Conservation (phyloP, 2,113 vertebrate species). For the Peromyscus leucopus region DNA sequence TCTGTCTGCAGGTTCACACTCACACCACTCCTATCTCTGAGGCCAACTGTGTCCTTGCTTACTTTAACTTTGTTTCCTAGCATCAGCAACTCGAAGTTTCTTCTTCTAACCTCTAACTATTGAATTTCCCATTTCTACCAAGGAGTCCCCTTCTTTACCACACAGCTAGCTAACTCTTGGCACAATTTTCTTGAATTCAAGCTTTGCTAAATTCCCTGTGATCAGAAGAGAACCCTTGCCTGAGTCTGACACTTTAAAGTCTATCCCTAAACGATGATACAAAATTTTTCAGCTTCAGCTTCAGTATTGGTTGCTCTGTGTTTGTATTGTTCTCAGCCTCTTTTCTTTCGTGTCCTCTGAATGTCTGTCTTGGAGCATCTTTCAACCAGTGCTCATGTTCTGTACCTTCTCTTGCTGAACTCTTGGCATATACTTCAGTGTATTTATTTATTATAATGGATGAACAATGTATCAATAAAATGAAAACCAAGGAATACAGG, state of each 20-base stretch:
- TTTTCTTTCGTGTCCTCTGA: conserved; percentile 19
- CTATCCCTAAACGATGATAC: not conserved
- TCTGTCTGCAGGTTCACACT: not conserved
- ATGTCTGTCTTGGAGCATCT: not conserved
- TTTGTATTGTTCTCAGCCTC: not conserved
- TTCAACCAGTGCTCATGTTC: accelerated
- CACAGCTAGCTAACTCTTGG: not conserved
- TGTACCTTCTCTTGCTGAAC: not conserved
- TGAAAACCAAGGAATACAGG: conserved; percentile 9
- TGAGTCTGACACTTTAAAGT: not conserved
- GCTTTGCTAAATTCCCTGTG: not conserved
- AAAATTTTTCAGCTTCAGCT: not conserved
- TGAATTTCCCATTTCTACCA: not conserved
- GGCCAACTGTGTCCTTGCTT: not conserved
- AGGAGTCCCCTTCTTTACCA: not conserved
- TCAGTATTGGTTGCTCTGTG: not conserved
- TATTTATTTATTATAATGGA: conserved; percentile 10
- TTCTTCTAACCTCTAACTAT: not conserved
- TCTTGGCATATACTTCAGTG: not conserved
- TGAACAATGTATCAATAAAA: not conserved
- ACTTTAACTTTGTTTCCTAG: not conserved
- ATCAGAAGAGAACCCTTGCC: not conserved
- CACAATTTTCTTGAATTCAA: not conserved
- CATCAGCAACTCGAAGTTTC: no score
- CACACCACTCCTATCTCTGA: not conserved